A percentile compares a stretch with the other conserved stretches of the same genome.
Conservation (phyloP, 2,797 vertebrate genomes). For the Glossophaga mutica region DNA sequence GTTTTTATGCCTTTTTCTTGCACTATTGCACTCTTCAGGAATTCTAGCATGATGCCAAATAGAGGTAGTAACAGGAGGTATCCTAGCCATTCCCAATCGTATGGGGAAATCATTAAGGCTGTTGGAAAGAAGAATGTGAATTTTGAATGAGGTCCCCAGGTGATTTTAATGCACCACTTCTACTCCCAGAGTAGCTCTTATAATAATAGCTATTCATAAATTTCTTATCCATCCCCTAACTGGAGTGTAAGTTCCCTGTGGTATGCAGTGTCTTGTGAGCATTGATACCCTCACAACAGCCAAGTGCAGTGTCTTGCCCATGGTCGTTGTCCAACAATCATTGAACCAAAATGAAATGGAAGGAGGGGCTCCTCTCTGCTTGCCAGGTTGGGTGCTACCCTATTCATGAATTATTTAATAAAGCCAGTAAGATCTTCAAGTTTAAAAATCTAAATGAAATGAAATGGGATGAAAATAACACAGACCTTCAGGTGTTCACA, state of each 20-base stretch:
- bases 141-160: not conserved
- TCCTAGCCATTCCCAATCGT: not conserved
- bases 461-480: not conserved
- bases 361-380: not conserved
- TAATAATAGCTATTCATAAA: not conserved
- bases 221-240: not conserved
- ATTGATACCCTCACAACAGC: not conserved
- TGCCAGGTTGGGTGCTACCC: not conserved
- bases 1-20: not conserved
- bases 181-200: not conserved
- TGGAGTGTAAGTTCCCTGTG: not conserved
- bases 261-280: not conserved
- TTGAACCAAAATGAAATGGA: not conserved
- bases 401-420: not conserved
- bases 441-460: not conserved
- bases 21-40: not conserved
- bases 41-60: not conserved
- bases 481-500: not conserved
- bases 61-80: not conserved
- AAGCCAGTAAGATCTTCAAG: not conserved
- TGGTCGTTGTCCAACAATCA: not conserved
- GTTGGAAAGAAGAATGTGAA: not conserved
- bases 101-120: not conserved
- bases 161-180: not conserved
- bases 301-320: not conserved